A percentile compares a stretch with the other conserved stretches of the same genome.
phyloP scores from a whole-genome alignment of 2,888 invertebrate genomes.

The Thecocarcelia acutangulata region DNA sequence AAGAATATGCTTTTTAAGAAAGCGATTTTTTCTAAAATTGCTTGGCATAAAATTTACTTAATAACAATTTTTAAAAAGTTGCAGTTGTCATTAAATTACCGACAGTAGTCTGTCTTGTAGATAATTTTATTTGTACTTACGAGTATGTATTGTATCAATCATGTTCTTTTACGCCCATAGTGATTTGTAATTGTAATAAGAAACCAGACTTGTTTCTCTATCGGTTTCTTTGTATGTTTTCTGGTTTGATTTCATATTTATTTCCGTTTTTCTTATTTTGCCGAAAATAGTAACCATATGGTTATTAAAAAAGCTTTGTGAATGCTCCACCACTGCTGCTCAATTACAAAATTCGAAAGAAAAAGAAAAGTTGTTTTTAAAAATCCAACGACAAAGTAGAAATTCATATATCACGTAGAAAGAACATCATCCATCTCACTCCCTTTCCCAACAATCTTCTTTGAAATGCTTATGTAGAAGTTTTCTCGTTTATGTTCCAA shows the following conservation, averaged over 20 bases:
- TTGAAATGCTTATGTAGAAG: slow-evolving; percentile 25
- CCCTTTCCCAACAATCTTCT: not conserved
- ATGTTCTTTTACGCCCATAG: not conserved
- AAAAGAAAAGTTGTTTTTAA: slow-evolving; percentile 7
- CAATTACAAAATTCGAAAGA: slow-evolving; percentile 50
- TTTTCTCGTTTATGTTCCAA: slow-evolving; percentile 49
- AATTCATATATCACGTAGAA: slow-evolving; percentile 44
- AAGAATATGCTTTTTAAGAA: not conserved
- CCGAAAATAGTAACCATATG: slow-evolving; percentile 46
- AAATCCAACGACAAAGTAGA: slow-evolving; percentile 29
- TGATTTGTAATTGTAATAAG: slow-evolving; percentile 14
- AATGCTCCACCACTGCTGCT: slow-evolving; percentile 44
- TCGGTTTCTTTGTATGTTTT: not conserved
- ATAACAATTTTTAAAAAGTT: too few relatives aligned
- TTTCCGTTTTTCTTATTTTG: slow-evolving; percentile 1
- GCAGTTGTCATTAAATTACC: too few relatives aligned
- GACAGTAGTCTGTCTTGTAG: too few relatives aligned
- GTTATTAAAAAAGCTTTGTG: slow-evolving; percentile 50
- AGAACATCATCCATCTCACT: slow-evolving; percentile 23
- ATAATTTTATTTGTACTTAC: too few relatives aligned
- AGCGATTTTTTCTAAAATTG: too few relatives aligned
- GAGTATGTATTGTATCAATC: too few relatives aligned
- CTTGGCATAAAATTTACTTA: too few relatives aligned
- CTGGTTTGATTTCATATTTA: too few relatives aligned
- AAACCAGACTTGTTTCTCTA: not conserved